Base-by-base conservation (phyloP, 1,140 invertebrate species). In the Phocides pigmalion region DNA sequence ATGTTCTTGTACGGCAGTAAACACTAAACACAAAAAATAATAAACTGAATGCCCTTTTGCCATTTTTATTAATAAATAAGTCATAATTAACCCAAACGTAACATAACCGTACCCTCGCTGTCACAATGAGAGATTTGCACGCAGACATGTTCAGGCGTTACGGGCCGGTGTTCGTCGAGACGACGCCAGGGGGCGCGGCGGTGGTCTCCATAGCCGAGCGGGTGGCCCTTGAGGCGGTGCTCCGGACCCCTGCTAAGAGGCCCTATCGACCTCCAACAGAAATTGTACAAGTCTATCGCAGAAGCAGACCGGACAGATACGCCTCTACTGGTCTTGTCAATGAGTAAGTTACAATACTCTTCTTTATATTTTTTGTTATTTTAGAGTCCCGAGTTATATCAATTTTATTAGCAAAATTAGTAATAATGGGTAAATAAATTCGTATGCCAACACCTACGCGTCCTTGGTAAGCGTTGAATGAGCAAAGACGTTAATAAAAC, bases 261-360 rank as follows among this genome's bases (percentile, higher is more conserved):
- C 97, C 97, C 0, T 93, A 96, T 63, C 92, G 98, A 20, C 96
- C 97, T 17, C 95, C 96, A 16, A 97, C 97, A 1, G 95, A 97
- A 84, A 95, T 97, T 50, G 94, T 97, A 35, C 94, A 95, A 5
- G 92, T 95, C 72, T 98, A 98, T 82, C 93, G 97, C 12, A 92
- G 88, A 22, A 94, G 93, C n/a, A 92, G 95, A 9, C 95, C 94
- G 0, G 96, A 97, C 85, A 93, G 95, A 79, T 97, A 97, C 82
- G 94, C 95, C 14, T 96, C 95, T 72, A 93, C 95, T 22, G 97
- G 97, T 64, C 93, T 97, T 28, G 95, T 96, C 9, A 97, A 97
- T 83, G 96, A 97, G 95, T 96, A 37, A 85, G 87, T 82, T 1
- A n/a, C n/a, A n/a, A 8, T 19, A 0, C 11, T 15, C n/a, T 42